Conservation (phyloP, 2,797 vertebrate genomes). For the Gastrophryne carolinensis region DNA sequence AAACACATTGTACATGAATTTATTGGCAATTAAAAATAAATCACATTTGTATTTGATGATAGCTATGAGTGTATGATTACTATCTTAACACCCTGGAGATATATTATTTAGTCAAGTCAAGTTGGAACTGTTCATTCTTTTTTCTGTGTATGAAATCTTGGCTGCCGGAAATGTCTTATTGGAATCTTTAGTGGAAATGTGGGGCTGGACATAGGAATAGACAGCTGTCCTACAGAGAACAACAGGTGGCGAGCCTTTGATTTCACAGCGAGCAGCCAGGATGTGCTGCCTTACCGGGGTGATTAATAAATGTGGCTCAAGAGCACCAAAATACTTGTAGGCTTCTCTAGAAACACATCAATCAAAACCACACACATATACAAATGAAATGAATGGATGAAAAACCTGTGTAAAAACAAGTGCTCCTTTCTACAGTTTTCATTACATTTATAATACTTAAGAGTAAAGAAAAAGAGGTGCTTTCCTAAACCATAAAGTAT, state of each 20-base stretch:
- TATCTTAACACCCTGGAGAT: background rate
- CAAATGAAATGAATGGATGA: too few relatives aligned
- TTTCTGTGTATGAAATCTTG: background rate
- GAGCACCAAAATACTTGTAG: too few relatives aligned
- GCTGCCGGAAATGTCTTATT: background rate
- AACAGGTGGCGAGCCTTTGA: background rate
- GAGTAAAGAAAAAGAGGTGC: too few relatives aligned
- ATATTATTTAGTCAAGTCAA: background rate
- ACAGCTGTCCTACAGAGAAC: background rate
- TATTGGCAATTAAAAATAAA: background rate
- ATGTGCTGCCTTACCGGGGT: too few relatives aligned
- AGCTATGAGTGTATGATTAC: background rate
- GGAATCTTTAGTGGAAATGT: background rate
- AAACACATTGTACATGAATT: background rate
- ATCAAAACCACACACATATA: too few relatives aligned
- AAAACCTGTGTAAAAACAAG: too few relatives aligned
- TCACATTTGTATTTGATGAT: background rate
- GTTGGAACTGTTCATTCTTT: background rate
- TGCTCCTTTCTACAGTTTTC: too few relatives aligned
- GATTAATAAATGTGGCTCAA: too few relatives aligned
- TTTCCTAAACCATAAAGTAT: too few relatives aligned
- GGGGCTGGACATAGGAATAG: background rate
- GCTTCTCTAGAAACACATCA: too few relatives aligned
- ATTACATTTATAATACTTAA: too few relatives aligned
- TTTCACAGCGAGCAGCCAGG: too few relatives aligned